Evolutionary conservation across 2,888 invertebrate genomes (phyloP).

Genomic region (Thysanoteuthis rhombus): DNA sequence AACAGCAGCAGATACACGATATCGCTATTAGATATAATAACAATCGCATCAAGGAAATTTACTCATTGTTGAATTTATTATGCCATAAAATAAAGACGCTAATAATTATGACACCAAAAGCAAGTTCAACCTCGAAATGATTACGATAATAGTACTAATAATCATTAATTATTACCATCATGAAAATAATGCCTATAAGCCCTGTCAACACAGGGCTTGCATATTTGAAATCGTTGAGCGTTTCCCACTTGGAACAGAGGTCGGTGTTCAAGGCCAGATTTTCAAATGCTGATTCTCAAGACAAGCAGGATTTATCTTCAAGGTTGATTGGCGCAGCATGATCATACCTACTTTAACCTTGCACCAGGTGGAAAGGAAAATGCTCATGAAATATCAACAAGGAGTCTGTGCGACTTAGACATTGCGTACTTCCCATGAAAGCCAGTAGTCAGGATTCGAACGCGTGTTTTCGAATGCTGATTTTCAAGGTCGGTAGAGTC

Average conservation of each 20-base stretch:
- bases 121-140: not conserved
- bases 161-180: not conserved
- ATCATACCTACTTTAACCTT: no score
- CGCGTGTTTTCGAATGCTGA: no score
- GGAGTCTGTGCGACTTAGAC: no score
- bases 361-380: no score
- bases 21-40: no score
- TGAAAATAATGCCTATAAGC: not conserved
- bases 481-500: no score
- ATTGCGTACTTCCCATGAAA: no score
- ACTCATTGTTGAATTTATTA: not conserved
- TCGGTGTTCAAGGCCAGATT: not conserved
- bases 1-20: no score
- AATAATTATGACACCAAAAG: not conserved
- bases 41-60: not conserved
- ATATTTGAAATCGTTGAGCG: not conserved
- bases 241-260: not conserved
- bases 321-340: no score
- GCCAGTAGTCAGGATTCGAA: no score
- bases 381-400: no score
- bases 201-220: not conserved
- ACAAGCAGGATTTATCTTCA: no score
- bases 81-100: not conserved
- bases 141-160: not conserved
- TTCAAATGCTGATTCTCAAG: not conserved